Evolutionary conservation across 2,888 invertebrate species (phyloP).

Genomic region (Scelioninae gen. 1): DNA sequence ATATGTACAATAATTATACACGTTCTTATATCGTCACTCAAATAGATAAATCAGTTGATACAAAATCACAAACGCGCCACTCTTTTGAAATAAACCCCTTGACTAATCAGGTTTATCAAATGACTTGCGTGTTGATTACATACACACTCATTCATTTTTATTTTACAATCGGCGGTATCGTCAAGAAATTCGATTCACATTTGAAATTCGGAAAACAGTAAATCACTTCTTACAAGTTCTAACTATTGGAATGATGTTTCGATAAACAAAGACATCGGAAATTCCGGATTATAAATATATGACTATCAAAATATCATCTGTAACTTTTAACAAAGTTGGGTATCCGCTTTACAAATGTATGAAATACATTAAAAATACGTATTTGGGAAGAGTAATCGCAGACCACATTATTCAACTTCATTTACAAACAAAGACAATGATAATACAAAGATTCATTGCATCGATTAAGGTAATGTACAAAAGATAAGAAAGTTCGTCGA

Average conservation of each 20-base stretch:
- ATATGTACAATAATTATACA: slow-evolving; percentile 47
- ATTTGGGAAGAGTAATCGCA: background rate
- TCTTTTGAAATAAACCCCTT: slow-evolving; percentile 34
- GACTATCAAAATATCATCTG: slow-evolving; percentile 10
- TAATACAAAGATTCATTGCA: background rate
- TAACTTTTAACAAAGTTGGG: background rate
- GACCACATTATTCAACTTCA: background rate
- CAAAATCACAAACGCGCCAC: slow-evolving; percentile 19
- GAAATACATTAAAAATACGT: slow-evolving; percentile 4
- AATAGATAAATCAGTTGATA: slow-evolving; percentile 24
- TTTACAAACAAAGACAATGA: background rate
- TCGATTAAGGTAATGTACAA: background rate
- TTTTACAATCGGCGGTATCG: slow-evolving; percentile 13
- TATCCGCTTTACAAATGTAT: background rate
- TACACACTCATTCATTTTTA: slow-evolving; percentile 11
- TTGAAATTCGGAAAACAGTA: slow-evolving; percentile 22
- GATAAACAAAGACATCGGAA: slow-evolving; percentile 15
- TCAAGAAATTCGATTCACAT: slow-evolving; percentile 18
- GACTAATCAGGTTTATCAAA: slow-evolving; percentile 39
- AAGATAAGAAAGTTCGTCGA: slow-evolving; percentile 13
- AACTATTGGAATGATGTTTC: slow-evolving; percentile 27
- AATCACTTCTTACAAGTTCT: slow-evolving; percentile 13
- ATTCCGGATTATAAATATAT: slow-evolving; percentile 4
- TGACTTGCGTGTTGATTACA: slow-evolving; percentile 20
- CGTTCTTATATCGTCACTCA: slow-evolving; percentile 11